phyloP scores from a whole-genome alignment of 1,140 invertebrate genomes.

The Zeugodacus cucurbitae region DNA sequence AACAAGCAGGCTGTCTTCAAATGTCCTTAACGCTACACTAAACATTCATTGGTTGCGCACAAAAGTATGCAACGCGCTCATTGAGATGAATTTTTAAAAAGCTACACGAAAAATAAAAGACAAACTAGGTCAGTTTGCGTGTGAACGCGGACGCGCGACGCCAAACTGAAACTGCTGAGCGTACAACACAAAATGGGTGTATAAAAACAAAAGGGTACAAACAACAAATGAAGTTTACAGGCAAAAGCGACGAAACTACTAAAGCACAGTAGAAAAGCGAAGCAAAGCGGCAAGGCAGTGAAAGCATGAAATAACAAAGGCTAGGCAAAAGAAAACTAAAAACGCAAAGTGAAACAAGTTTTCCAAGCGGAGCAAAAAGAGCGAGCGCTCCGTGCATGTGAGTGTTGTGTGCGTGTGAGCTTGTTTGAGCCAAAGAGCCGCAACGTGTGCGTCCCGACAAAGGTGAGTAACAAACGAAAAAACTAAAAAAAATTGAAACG shows the following conservation, averaged over 20 bases:
- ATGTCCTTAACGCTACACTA: background rate
- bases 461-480: background rate
- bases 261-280: background rate
- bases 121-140: slow-evolving; percentile 26
- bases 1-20: background rate
- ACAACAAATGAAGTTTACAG: background rate
- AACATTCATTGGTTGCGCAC: background rate
- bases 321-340: background rate
- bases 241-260: background rate
- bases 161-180: background rate
- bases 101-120: slow-evolving; percentile 22
- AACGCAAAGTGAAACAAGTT: background rate
- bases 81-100: slow-evolving; percentile 31
- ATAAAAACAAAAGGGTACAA: background rate
- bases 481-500: background rate
- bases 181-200: background rate
- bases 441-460: background rate
- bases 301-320: background rate
- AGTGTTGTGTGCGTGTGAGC: background rate
- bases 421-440: background rate
- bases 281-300: background rate
- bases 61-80: slow-evolving; percentile 11
- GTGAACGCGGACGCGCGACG: background rate
- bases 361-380: background rate
- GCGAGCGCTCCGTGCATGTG: background rate